Evolutionary conservation across 2,113 vertebrate species (phyloP).

Genomic region (Podarcis muralis): DNA sequence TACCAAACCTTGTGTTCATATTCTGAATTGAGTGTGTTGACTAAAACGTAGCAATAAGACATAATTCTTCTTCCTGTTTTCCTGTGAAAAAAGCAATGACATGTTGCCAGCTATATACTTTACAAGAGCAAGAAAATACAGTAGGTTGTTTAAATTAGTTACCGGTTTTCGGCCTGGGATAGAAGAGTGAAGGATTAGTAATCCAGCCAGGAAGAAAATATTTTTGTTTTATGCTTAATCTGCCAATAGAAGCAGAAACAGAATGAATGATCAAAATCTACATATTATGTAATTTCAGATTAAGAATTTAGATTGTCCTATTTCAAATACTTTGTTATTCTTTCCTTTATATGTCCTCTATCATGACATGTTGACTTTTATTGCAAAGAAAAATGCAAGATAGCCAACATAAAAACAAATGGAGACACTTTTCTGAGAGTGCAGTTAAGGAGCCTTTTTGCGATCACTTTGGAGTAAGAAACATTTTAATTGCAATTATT

Average conservation of each 20-base stretch:
- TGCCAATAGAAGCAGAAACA: neutral
- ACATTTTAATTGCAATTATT: neutral
- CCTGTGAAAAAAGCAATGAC: slow-evolving; percentile 1
- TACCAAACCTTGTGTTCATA: neutral
- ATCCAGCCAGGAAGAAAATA: slow-evolving; percentile 10
- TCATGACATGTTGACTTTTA: neutral
- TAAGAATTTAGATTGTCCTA: neutral
- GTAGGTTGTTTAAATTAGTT: slow-evolving; percentile 53
- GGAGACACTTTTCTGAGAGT: neutral
- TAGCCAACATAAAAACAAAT: neutral
- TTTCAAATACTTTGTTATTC: neutral
- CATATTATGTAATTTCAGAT: neutral
- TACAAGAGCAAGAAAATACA: slow-evolving; percentile 14
- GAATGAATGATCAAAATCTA: neutral
- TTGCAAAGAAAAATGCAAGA: neutral
- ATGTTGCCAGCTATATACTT: slow-evolving; percentile 45
- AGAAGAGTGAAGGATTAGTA: neutral
- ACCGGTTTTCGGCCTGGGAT: slow-evolving; percentile 53
- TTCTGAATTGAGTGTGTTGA: slow-evolving; percentile 19
- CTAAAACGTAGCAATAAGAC: slow-evolving; percentile 36
- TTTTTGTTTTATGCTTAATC: neutral
- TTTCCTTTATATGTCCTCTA: neutral
- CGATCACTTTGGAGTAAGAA: too few relatives aligned
- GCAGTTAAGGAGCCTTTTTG: neutral
- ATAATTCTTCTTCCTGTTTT: slow-evolving; percentile 9